Base-by-base conservation (phyloP, 2,888 invertebrate genomes). In the Drepana falcataria region DNA sequence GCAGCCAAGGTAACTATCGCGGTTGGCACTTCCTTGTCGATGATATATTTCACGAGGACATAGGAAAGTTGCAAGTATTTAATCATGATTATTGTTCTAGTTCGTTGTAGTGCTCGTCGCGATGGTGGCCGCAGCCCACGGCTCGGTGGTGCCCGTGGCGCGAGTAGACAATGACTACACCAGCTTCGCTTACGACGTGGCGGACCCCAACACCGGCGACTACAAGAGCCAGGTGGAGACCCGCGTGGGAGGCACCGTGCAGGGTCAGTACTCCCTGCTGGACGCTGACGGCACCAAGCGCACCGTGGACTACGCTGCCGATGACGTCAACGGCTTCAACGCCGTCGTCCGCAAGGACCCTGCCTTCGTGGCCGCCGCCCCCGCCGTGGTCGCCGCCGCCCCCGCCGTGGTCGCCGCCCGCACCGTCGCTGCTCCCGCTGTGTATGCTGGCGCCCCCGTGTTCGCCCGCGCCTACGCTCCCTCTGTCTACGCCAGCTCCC, bases 201-300 rank as follows among this genome's bases (percentile, higher is more conserved):
- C 88, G 55, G 91, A 90, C 60, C 76, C 80, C 54, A 68, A 83
- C 64, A 90, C 89, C 47, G 89, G 90, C 3, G 91, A 90, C 70
- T 76, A 71, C 61, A 88, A 89, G 65, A 81, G 74, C 69, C 89
- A 88, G 70, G 68, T 73, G 3, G 90, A 90, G 67, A 74, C 69
- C 57, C 80, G 90, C 35, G 76, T 72, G 49, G 88, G 87, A n/a
- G 81, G 86, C 66, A 79, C 81, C 52, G 88, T 89, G 5, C 78
- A 78, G 57, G 89, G 89, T 49, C 83, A 84, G 60, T 90, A 88
- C 74, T 83, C 85, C 35, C 74, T 89, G 41, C 66, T 75, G 48
- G 89, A 89, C 51, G 69, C 89, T 44, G 89, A 88, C 59, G 88
- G 89, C 34, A 83, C 84, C 48, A 75, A 75, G 53, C 77, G 90